Percentiles rank a stretch among this genome's conserved stretches.
Conservation (phyloP, 2,113 vertebrate species). For the Urocitellus parryii region DNA sequence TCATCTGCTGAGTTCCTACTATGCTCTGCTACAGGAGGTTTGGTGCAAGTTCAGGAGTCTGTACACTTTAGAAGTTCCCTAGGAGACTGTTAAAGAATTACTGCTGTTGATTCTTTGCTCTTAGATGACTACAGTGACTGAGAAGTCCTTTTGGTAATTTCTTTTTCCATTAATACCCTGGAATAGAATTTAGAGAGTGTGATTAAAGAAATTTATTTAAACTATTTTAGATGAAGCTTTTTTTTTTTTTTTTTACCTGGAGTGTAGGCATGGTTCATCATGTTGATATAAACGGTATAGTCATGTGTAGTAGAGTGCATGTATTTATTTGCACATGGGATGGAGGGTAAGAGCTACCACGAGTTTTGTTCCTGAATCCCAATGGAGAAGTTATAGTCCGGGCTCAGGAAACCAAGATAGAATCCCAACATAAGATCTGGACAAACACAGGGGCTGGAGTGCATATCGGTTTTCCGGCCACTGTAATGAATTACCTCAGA, state of each 20-base stretch:
- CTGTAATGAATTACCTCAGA: neutral
- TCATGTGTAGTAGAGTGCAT: neutral
- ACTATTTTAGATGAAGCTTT: neutral
- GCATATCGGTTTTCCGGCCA: neutral
- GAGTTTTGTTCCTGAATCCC: neutral
- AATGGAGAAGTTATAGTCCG: neutral
- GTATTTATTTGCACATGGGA: neutral
- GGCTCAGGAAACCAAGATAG: neutral
- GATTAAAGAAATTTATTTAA: neutral
- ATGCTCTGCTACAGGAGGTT: neutral
- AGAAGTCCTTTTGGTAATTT: neutral
- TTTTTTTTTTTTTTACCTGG: neutral
- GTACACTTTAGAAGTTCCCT: neutral
- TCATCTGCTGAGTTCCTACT: rapidly evolving
- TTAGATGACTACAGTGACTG: neutral
- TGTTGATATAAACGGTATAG: neutral
- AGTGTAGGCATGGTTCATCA: neutral
- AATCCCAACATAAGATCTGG: neutral
- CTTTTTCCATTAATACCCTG: neutral
- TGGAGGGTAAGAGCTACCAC: neutral
- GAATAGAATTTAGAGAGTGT: neutral
- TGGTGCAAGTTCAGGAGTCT: neutral
- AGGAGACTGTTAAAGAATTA: neutral
- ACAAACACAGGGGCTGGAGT: neutral
- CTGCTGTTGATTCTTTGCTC: neutral